Percentiles rank a stretch among this genome's conserved stretches.
Conservation (phyloP, 1,140 invertebrate genomes). For the Penaeus chinensis region DNA sequence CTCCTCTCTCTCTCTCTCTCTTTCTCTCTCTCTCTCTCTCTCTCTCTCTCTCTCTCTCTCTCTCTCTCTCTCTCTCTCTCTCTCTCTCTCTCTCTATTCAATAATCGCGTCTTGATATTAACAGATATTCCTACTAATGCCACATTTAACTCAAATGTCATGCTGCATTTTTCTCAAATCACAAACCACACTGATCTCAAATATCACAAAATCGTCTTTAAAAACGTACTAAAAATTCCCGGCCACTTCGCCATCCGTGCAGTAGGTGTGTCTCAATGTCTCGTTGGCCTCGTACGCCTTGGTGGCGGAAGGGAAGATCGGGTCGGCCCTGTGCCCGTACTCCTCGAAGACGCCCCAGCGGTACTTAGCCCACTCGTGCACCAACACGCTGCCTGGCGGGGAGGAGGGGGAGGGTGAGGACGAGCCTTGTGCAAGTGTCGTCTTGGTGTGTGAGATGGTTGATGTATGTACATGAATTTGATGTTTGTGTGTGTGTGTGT, state of each 20-base stretch:
- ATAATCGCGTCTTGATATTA: too few species aligned
- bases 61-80: too few species aligned
- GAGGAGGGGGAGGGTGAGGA: not conserved
- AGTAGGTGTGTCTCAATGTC: conserved; percentile 34
- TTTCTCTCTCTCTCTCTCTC: too few species aligned
- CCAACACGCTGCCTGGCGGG: conserved; percentile 70
- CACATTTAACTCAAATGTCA: not conserved
- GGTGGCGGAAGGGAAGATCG: conserved; percentile 70
- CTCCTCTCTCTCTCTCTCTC: too few species aligned
- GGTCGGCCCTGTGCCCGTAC: conserved; percentile 73
- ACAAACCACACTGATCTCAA: too few species aligned
- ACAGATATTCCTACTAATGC: too few species aligned
- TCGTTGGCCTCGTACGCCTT: conserved; percentile 46
- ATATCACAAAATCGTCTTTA: not conserved
- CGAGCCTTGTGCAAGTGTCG: too few species aligned
- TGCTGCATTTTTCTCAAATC: too few species aligned
- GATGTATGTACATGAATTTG: too few species aligned
- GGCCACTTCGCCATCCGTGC: not conserved
- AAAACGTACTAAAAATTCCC: not conserved
- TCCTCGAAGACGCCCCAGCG: conserved; percentile 68
- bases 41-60: too few species aligned
- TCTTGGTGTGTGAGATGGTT: too few species aligned
- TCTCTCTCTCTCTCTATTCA: too few species aligned
- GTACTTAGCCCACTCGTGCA: conserved; percentile 77
- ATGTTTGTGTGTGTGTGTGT: not conserved